These are phyloP conservation scores for Homarus americanus DNA, from an alignment of 1,140 invertebrate species.

Conservation along the genomic window DNA sequence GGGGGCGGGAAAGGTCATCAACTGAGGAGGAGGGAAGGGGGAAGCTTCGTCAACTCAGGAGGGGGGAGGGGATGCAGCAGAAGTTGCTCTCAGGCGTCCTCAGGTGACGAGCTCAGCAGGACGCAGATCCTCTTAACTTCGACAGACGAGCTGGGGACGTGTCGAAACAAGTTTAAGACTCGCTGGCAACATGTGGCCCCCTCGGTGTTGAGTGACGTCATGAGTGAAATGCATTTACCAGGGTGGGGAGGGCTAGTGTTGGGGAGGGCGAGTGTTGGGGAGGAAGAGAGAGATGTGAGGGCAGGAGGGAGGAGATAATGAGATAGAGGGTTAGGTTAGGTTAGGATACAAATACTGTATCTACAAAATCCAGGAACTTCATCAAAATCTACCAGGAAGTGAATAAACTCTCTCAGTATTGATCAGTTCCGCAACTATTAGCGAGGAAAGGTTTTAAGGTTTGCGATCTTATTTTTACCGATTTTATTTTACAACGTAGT, in stretches of 20 bases:
- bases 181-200: slow-evolving; percentile 27
- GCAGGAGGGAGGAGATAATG: neutral
- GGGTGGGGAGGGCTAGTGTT: neutral
- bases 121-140: slow-evolving; percentile 39
- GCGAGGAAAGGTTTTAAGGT: too few species aligned
- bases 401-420: too few species aligned
- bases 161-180: slow-evolving; percentile 44
- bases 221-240: slow-evolving; percentile 1
- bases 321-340: neutral
- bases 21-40: neutral
- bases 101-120: slow-evolving; percentile 29
- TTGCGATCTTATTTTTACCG: too few species aligned
- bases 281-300: slow-evolving; percentile 3
- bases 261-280: neutral
- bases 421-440: too few species aligned
- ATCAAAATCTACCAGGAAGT: too few species aligned
- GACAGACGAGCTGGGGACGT: slow-evolving; percentile 34
- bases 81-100: neutral
- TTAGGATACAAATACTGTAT: too few species aligned
- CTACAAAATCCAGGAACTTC: too few species aligned
- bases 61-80: neutral
- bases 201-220: slow-evolving; percentile 9
- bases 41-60: neutral
- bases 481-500: too few species aligned
- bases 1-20: neutral